A percentile compares a stretch with the other conserved stretches of the same genome.
Evolutionary conservation across 2,113 vertebrate genomes (phyloP).

Genomic region (Pogonocichla stellata): DNA sequence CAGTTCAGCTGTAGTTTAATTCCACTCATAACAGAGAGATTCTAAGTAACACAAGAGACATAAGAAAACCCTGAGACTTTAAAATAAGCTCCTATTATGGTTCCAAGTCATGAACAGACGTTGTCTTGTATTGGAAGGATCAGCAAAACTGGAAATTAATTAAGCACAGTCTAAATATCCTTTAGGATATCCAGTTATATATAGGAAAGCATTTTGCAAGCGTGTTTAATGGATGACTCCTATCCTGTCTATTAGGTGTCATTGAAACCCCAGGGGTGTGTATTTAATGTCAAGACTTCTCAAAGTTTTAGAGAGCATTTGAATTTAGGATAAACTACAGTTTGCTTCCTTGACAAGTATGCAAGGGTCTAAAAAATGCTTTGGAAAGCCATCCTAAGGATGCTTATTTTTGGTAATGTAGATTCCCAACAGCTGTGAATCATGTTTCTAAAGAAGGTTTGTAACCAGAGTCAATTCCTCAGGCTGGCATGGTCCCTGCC

Average conservation of each 20-base stretch:
- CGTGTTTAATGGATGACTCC: neutral
- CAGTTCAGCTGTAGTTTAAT: neutral
- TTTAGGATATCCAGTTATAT: neutral
- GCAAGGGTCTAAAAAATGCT: neutral
- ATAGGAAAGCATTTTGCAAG: neutral
- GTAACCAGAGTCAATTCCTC: neutral
- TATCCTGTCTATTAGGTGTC: neutral
- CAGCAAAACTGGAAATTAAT: neutral
- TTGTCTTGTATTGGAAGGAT: neutral
- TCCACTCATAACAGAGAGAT: neutral
- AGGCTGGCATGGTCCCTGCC: neutral
- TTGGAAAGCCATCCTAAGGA: neutral
- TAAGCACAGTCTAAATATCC: neutral
- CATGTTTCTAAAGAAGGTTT: neutral
- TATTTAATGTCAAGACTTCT: neutral
- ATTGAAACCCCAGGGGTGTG: neutral
- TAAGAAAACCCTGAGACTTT: neutral
- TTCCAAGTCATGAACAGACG: neutral
- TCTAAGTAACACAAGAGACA: neutral
- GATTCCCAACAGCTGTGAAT: neutral
- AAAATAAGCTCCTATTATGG: neutral
- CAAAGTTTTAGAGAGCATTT: neutral
- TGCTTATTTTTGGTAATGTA: neutral
- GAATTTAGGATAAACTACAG: neutral
- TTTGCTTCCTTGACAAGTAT: neutral